phyloP scores from a whole-genome alignment of 1,140 invertebrate species.

The Magallana angulata region DNA sequence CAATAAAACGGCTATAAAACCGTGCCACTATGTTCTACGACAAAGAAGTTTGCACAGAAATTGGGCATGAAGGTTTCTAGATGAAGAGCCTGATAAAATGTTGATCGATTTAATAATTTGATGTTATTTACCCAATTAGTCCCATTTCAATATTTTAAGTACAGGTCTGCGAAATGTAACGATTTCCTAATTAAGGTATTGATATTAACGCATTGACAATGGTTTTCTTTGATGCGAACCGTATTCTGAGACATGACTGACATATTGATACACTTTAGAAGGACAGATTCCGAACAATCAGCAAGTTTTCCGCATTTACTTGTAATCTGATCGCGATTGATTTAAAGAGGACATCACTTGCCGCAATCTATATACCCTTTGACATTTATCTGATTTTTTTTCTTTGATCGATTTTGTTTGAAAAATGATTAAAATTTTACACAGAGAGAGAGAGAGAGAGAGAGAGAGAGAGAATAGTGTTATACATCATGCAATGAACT shows the following conservation, averaged over 20 bases:
- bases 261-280: slow-evolving; percentile 16
- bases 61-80: slow-evolving; percentile 34
- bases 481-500: too few relatives aligned
- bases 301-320: slow-evolving; percentile 11
- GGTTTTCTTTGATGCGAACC: slow-evolving; percentile 1
- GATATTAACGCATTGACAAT: background rate
- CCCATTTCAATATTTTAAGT: slow-evolving; percentile 32
- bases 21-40: background rate
- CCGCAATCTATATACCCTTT: background rate
- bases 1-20: slow-evolving; percentile 30
- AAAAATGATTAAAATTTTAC: too few relatives aligned
- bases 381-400: background rate
- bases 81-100: slow-evolving; percentile 29
- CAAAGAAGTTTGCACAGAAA: background rate
- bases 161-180: background rate
- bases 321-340: background rate
- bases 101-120: slow-evolving; percentile 32
- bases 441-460: too few relatives aligned
- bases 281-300: background rate
- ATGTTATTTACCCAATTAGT: slow-evolving; percentile 38
- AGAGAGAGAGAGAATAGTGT: too few relatives aligned
- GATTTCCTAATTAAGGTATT: slow-evolving; percentile 25
- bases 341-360: background rate
- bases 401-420: background rate
- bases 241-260: slow-evolving; percentile 5